These are phyloP conservation scores for Manis pentadactyla DNA, from an alignment of 2,797 vertebrate species.

Conservation along the genomic window DNA sequence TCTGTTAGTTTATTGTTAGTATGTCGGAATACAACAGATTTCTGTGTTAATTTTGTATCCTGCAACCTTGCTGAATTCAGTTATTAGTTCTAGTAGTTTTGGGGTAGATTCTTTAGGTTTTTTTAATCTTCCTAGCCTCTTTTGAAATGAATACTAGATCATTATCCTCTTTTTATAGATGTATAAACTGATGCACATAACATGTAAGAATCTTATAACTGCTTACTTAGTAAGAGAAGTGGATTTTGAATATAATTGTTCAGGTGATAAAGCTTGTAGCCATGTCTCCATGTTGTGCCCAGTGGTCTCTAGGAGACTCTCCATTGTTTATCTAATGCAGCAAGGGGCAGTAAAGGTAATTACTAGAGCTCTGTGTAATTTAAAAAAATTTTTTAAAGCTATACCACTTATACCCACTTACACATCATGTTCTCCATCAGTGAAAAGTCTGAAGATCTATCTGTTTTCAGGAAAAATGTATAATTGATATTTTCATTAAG, in stretches of 20 bases:
- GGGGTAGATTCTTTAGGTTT: no score
- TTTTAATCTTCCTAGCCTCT: not conserved
- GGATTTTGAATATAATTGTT: not conserved
- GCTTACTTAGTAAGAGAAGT: not conserved
- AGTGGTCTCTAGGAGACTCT: not conserved
- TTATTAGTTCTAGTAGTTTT: no score
- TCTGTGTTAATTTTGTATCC: no score
- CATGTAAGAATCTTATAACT: not conserved
- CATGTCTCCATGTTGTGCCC: not conserved
- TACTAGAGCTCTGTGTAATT: not conserved
- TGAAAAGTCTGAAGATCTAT: not conserved
- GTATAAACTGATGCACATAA: not conserved
- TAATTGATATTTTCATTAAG: conserved; percentile 24
- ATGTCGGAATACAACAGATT: no score
- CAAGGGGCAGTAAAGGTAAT: not conserved
- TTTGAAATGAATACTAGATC: not conserved
- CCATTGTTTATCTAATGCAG: not conserved
- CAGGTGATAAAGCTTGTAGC: not conserved
- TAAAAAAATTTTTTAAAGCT: not conserved
- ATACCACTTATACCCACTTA: not conserved
- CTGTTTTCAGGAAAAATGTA: not conserved
- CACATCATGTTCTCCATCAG: not conserved
- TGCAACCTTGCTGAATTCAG: no score
- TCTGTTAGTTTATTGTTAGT: no score
- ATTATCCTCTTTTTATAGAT: not conserved